These are phyloP conservation scores for Ptychodera flava DNA, from an alignment of 35 echinoderm and acorn worm species.

Conservation along the genomic window DNA sequence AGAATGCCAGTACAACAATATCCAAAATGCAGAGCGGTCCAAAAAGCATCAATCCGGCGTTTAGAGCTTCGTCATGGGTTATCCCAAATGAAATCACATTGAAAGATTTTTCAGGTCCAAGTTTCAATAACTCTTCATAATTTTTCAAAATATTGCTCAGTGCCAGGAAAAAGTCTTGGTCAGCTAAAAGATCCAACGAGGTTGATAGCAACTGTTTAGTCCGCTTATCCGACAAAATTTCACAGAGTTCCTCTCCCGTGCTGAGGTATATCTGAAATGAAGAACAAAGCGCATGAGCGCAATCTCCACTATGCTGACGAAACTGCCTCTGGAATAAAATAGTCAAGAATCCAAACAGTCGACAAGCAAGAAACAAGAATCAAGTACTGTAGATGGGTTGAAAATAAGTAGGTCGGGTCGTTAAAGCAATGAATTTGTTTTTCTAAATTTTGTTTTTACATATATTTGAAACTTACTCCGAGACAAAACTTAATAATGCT, in stretches of 20 bases:
- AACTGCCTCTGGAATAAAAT: too few species aligned
- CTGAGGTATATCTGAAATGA: not conserved
- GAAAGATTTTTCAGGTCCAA: not conserved
- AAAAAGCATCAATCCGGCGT: not conserved
- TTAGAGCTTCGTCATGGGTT: not conserved
- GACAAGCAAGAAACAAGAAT: too few species aligned
- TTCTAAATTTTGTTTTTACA: too few species aligned
- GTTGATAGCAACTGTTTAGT: not conserved
- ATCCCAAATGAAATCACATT: not conserved
- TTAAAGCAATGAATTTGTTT: too few species aligned
- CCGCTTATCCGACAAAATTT: not conserved
- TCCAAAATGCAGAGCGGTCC: not conserved
- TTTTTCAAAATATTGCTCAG: not conserved
- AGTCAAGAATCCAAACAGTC: too few species aligned
- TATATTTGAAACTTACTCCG: too few species aligned
- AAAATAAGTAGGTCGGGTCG: too few species aligned
- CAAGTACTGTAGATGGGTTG: too few species aligned
- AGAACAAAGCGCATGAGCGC: too few species aligned
- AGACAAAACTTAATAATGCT: too few species aligned
- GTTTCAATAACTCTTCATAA: not conserved
- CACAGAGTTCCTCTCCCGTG: not conserved
- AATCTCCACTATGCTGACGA: too few species aligned
- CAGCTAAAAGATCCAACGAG: not conserved
- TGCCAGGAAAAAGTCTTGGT: not conserved
- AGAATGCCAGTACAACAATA: not conserved